These are phyloP conservation scores for Amphipyra tragopoginis DNA, from an alignment of 2,888 invertebrate species.

Conservation along the genomic window DNA sequence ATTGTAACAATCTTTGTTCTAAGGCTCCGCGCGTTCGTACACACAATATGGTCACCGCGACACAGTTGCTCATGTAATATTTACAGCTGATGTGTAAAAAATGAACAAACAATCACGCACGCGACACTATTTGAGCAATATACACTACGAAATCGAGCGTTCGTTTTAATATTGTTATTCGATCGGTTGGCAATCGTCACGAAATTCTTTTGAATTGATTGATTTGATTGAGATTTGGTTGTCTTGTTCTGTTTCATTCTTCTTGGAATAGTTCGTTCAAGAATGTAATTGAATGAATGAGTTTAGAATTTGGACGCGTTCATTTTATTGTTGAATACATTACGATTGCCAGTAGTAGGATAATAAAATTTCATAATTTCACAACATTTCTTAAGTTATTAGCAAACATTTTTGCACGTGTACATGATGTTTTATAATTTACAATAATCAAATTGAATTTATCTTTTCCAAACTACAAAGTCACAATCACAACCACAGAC, in stretches of 20 bases:
- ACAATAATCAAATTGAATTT: too few relatives aligned
- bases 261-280: constrained; percentile 28
- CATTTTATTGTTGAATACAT: constrained; percentile 3
- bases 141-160: constrained; percentile 60
- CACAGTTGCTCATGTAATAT: constrained; percentile 66
- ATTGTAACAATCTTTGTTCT: constrained; percentile 69
- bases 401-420: too few relatives aligned
- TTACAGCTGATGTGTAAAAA: constrained; percentile 63
- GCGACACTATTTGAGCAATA: constrained; percentile 65
- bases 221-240: constrained; percentile 55
- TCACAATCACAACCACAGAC: too few relatives aligned
- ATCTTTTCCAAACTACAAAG: too few relatives aligned
- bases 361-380: not conserved
- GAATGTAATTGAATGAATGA: constrained; percentile 38
- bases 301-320: constrained; percentile 26
- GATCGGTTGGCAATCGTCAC: constrained; percentile 75
- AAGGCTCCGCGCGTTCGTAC: constrained; percentile 61
- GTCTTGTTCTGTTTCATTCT: constrained; percentile 32
- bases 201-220: constrained; percentile 74
- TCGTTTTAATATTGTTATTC: constrained; percentile 65
- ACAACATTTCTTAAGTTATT: too few relatives aligned
- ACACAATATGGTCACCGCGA: constrained; percentile 74
- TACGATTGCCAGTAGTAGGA: not conserved
- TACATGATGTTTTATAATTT: too few relatives aligned
- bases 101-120: constrained; percentile 63